Conservation (phyloP, 2,888 invertebrate species). For the Malacosoma neustria region DNA sequence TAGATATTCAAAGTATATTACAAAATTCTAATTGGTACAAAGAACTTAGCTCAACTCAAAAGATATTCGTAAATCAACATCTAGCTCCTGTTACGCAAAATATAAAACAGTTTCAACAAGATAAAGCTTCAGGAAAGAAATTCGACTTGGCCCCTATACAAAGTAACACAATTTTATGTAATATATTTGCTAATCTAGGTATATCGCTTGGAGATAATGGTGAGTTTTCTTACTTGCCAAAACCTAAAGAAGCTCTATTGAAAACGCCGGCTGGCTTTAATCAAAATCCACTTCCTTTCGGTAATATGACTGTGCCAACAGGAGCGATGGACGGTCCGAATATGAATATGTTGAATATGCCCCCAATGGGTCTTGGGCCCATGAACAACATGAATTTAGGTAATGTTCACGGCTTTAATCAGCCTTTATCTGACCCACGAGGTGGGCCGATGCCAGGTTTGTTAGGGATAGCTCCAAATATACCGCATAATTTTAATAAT, state of each 20-base stretch:
- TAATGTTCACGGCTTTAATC: slow-evolving; percentile 56
- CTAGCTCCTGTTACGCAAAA: slow-evolving; percentile 76
- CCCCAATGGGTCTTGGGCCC: slow-evolving; percentile 55
- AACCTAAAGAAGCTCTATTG: slow-evolving; percentile 61
- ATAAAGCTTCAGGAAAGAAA: slow-evolving; percentile 66
- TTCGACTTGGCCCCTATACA: slow-evolving; percentile 71
- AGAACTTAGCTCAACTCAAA: slow-evolving; percentile 81
- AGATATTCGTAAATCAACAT: slow-evolving; percentile 81
- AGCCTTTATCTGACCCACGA: slow-evolving; percentile 58
- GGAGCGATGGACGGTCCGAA: slow-evolving; percentile 43
- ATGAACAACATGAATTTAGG: slow-evolving; percentile 58
- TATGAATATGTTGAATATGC: slow-evolving; percentile 59
- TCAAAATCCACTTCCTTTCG: slow-evolving; percentile 44
- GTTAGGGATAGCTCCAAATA: slow-evolving; percentile 73
- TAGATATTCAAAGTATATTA: slow-evolving; percentile 77
- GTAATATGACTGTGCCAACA: slow-evolving; percentile 36
- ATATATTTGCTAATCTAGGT: slow-evolving; percentile 78
- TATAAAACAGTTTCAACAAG: slow-evolving; percentile 77
- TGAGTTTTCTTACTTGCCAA: slow-evolving; percentile 64
- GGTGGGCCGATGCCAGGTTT: slow-evolving; percentile 71
- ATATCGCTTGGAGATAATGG: slow-evolving; percentile 75
- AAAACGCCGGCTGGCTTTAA: slow-evolving; percentile 58
- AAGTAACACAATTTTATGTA: slow-evolving; percentile 67
- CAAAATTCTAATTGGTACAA: slow-evolving; percentile 82
- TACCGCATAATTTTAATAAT: slow-evolving; percentile 65